Evolutionary conservation across 1,140 invertebrate genomes (phyloP), one percentile per base, ranked within the genome.

Genomic region (Drosophila baimaii): DNA sequence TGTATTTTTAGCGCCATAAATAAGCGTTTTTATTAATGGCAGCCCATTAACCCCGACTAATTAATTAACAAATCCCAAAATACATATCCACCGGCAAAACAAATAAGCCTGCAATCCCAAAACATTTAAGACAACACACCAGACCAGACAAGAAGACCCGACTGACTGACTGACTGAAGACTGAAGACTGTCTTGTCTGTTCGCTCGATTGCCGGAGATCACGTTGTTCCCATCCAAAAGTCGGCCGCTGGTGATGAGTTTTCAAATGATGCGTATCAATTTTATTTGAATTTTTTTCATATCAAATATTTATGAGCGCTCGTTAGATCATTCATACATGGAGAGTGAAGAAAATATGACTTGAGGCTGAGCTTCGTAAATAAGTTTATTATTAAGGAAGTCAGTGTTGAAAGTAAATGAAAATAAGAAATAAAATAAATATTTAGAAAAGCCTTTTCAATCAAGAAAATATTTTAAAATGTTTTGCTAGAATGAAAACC

Each of bases 1-100:
- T 44, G 62, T 76, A 76, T 74, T 85, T 86, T 83, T 88, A 83
- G 84, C 83, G 81, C 79, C 83, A 88, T 88, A 83, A 89, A 88
- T 89, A 88, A 88, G 49, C 84, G 64, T 89, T 88, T 85, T 83
- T 88, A 88, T 88, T 89, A 89, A 88, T 88, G 71, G 84, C 84
- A 70, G 77, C 83, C 78, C 83, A 88, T 88, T 88, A 88, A 83
- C 83, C 83, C 70, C 84, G 72, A 88, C 84, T 88, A 83, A 88
- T 88, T 88, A 88, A 88, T 88, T 89, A 83, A 78, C 78, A 88
- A 72, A 71, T 58, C 69, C 68, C 43, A 71, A 72, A 72, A 72
- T 72, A 72, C 68, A 72, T 49, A 88, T 83, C 62, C 70, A 59
- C 70, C 41, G 66, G 56, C 79, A 68, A 78, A 85, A 78, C 69